A percentile compares a stretch with the other conserved stretches of the same genome.
Evolutionary conservation across 2,113 vertebrate species (phyloP).

Genomic region (Scomber colias): DNA sequence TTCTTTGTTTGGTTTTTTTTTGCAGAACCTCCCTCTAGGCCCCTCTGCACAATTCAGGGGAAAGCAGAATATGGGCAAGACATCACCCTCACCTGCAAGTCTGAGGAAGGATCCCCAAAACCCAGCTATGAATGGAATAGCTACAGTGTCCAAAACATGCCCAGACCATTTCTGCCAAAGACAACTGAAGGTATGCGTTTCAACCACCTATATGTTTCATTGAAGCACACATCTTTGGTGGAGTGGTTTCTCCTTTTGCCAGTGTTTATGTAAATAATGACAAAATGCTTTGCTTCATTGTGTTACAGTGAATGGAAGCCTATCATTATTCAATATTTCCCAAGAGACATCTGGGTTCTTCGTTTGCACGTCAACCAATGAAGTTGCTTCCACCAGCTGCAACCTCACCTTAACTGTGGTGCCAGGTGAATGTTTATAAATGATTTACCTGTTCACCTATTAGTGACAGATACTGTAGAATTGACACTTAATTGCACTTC

Average conservation of each 20-base stretch:
- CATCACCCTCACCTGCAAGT: slow-evolving; percentile 90
- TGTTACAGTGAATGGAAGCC: slow-evolving; percentile 76
- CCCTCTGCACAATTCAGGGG: slow-evolving; percentile 87
- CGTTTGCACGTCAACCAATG: slow-evolving; percentile 88
- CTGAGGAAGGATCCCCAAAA: slow-evolving; percentile 89
- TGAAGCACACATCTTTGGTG: neutral
- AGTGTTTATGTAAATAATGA: neutral
- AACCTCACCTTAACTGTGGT: slow-evolving; percentile 89
- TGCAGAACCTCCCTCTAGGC: slow-evolving; percentile 89
- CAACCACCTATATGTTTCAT: neutral
- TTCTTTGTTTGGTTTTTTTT: slow-evolving; percentile 22
- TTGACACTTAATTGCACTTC: too few relatives aligned
- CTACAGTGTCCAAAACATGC: slow-evolving; percentile 78
- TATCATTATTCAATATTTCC: slow-evolving; percentile 90
- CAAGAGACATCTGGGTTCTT: slow-evolving; percentile 89
- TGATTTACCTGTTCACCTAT: neutral
- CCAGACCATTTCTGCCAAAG: slow-evolving; percentile 60
- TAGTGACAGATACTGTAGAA: too few relatives aligned
- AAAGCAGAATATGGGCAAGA: slow-evolving; percentile 85
- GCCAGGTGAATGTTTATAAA: slow-evolving; percentile 84
- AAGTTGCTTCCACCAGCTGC: slow-evolving; percentile 78
- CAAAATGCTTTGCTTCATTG: slow-evolving; percentile 8
- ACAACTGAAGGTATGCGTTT: slow-evolving; percentile 74
- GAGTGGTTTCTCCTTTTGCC: neutral
- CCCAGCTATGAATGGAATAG: slow-evolving; percentile 89